Evolutionary conservation across 2,113 vertebrate genomes (phyloP).

Genomic region (Trematocara variabile): DNA sequence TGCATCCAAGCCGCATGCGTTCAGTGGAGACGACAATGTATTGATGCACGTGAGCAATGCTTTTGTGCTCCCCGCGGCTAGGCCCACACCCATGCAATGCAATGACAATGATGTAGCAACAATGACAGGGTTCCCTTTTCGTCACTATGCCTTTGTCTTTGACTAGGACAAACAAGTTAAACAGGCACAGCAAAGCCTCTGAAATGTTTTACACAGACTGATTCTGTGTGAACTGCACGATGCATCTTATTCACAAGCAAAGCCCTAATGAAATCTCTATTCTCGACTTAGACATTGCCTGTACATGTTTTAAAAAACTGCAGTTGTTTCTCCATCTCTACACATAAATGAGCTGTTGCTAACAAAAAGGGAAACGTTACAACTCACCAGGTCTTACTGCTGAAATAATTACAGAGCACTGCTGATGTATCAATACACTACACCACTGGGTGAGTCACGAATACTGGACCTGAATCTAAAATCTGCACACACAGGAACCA

Average conservation of each 20-base stretch:
- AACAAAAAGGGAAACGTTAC: background rate
- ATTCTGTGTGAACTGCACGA: background rate
- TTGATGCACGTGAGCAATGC: conserved; percentile 48
- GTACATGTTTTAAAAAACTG: background rate
- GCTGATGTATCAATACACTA: background rate
- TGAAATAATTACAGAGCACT: background rate
- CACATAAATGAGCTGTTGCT: background rate
- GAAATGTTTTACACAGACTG: background rate
- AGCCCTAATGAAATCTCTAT: background rate
- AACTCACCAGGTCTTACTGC: background rate
- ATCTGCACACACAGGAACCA: background rate
- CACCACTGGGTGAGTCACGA: background rate
- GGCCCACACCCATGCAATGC: conserved; percentile 41
- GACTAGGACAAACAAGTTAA: conserved; percentile 11
- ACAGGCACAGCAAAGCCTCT: background rate
- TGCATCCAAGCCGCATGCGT: conserved; percentile 22
- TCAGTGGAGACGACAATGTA: conserved; percentile 43
- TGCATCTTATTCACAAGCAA: background rate
- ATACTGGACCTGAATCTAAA: background rate
- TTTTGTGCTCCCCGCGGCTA: conserved; percentile 55
- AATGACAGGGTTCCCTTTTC: conserved; percentile 54
- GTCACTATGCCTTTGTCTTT: conserved; percentile 46
- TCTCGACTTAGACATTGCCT: background rate
- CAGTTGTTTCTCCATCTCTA: background rate
- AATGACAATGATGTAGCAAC: conserved; percentile 63